Base-by-base conservation (phyloP, 1,140 invertebrate species). In the Drosophila orosa region DNA sequence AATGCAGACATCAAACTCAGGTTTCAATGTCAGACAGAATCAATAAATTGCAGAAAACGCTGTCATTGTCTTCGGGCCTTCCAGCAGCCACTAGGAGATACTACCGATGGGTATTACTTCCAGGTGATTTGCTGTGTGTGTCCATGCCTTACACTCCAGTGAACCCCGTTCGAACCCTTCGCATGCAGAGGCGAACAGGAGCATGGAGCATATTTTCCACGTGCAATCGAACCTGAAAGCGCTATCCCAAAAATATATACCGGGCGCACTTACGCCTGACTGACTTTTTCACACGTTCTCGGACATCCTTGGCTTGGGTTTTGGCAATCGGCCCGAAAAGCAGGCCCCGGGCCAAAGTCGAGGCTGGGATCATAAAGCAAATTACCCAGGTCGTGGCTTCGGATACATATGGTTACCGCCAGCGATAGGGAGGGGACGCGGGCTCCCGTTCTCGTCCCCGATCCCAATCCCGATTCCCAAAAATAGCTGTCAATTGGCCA, bases 11-110 rank as follows among this genome's bases (percentile, higher is more conserved):
- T 87, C 62, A 83, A 59, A 31, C 24, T 52, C 27, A 19, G 57
- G 55, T 84, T 84, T 87, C 84, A 87, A 87, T 87, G 84, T 89
- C 84, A 87, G 85, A 87, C 80, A 50, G 66, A 89, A 87, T 87
- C 84, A 84, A 87, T 87, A 87, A 89, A 87, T 73, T 65, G 80
- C 77, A 81, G 68, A 71, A 40, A 58, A 66, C 8, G 33, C 52
- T 63, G 52, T 74, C 72, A 74, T 74, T 74, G 72, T 75, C 57
- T 57, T 75, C 39, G 24, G 69, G 19, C 17, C 35, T 24, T 12
- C 40, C 39, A 25, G 58, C 45, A 37, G 58, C 45, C 54, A 45
- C 22, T 22, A n/a, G 52, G 19, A 60, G 29, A 35, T 58, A 63
- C 61, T 37, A 60, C 48, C 76, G 54, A 74, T 78, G 77, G 67